Percentiles rank a stretch among this genome's conserved stretches.
phyloP scores from a whole-genome alignment of 2,113 vertebrate genomes.

The Vidua macroura region DNA sequence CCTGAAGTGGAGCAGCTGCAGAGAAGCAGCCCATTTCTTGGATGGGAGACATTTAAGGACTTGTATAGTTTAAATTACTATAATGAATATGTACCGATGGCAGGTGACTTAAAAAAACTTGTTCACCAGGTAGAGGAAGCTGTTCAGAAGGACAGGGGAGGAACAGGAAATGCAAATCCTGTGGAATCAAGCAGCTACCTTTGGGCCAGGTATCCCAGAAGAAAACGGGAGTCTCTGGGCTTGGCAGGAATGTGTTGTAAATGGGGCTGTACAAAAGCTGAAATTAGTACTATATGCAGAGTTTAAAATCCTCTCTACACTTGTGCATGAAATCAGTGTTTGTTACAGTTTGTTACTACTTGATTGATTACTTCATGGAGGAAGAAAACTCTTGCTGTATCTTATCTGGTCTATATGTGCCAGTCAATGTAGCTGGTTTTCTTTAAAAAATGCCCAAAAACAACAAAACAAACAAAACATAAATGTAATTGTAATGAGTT shows the following conservation, averaged over 20 bases:
- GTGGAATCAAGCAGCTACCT: background rate
- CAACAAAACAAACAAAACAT: background rate
- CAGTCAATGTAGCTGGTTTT: background rate
- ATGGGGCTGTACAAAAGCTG: slow-evolving; percentile 87
- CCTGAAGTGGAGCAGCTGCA: slow-evolving; percentile 24
- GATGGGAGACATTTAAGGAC: slow-evolving; percentile 59
- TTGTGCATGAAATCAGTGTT: slow-evolving; percentile 18
- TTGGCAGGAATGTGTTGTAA: slow-evolving; percentile 86
- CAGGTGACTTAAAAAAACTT: slow-evolving; percentile 24
- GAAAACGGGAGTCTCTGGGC: slow-evolving; percentile 81
- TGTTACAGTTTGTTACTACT: background rate
- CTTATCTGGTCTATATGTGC: slow-evolving; percentile 37
- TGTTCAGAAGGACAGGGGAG: slow-evolving; percentile 2
- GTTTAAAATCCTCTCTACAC: background rate
- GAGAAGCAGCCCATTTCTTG: slow-evolving; percentile 6
- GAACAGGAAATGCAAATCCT: background rate
- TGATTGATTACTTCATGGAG: background rate
- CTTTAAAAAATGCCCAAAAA: background rate
- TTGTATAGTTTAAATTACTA: slow-evolving; percentile 59
- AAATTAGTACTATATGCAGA: slow-evolving; percentile 88
- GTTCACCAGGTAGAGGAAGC: slow-evolving; percentile 18
- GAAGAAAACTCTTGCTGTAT: background rate
- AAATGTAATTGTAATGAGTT: background rate
- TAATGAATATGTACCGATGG: slow-evolving; percentile 33
- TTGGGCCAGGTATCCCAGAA: slow-evolving; percentile 64